Conservation (phyloP, 2,888 invertebrate species). For the Ophion ventricosus region DNA sequence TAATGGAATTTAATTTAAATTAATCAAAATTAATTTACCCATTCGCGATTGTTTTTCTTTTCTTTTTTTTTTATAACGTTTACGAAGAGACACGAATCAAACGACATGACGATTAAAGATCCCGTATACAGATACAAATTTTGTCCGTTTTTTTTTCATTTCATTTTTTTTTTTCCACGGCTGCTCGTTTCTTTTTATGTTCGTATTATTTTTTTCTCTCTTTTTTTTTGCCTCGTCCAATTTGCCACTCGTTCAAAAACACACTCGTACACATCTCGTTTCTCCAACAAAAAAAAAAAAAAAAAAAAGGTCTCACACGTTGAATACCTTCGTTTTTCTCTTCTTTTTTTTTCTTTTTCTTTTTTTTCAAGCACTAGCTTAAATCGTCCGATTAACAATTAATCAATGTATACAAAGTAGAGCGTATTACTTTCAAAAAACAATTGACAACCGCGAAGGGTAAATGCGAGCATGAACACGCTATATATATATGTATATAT, state of each 20-base stretch:
- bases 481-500: conserved; percentile 52
- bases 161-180: conserved; percentile 12
- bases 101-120: conserved; percentile 72
- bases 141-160: conserved; percentile 56
- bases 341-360: too few species aligned
- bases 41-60: background rate
- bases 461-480: conserved; percentile 73
- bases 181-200: conserved; percentile 1
- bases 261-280: conserved; percentile 4
- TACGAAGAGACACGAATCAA: conserved; percentile 73
- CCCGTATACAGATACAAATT: conserved; percentile 75
- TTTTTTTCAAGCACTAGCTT: conserved; percentile 25
- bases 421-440: conserved; percentile 82
- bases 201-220: background rate
- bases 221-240: conserved; percentile 27
- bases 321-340: too few species aligned
- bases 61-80: conserved; percentile 64
- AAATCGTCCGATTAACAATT: conserved; percentile 63
- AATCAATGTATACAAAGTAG: conserved; percentile 76
- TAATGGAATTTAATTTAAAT: too few species aligned
- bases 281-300: too few species aligned
- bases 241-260: conserved; percentile 30
- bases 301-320: conserved; percentile 48
- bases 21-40: too few species aligned
- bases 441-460: conserved; percentile 82